Base-by-base conservation (phyloP, 2,797 vertebrate species). In the Acanthornis magna region DNA sequence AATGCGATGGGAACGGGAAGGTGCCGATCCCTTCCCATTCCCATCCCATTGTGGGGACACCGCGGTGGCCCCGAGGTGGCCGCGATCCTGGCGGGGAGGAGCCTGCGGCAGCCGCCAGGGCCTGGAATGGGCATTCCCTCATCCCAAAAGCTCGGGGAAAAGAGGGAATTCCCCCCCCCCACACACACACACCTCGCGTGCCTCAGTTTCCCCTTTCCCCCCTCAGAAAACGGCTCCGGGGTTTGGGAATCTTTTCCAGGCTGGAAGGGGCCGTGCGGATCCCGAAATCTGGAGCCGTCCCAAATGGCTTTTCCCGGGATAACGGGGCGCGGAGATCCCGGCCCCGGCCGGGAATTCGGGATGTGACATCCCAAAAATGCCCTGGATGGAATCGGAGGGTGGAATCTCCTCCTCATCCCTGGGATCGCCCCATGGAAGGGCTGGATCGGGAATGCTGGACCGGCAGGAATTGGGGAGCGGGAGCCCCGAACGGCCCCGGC, bases 11-110 rank as follows among this genome's bases (percentile, higher is more conserved):
- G 25, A 60, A 27, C 16, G 34, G 40, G 23, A 50, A 42, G 23
- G 58, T 11, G 30, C 29, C 43, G 4, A 5, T 42, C 8, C 34
- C 27, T 2, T 32, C 43, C 20, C 26, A 4, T 34, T 13, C n/a
- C 40, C 51, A 2, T 5, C n/a, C 43, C 77, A 18, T 0, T 1
- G 62, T 3, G 63, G 76, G 34, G 51, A 67, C 62, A 14, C 1
- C 42, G 48, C 29, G 50, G 66, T 51, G 70, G 42, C 70, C 14
- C 57, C 50, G 57, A 3, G 73, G 72, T 50, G 58, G 74, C 60
- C 26, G 13, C 32, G 60, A 12, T 45, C 4, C 30, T 2, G 75
- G 40, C 50, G 32, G 61, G 61, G 51, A 47, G 75, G 75, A 78
- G 74, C 73, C 45, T 6, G 40, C 32, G 53, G n/a, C 53, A 72